Evolutionary conservation across 1,140 invertebrate species (phyloP).

Genomic region (Paralvinella palmiformis): DNA sequence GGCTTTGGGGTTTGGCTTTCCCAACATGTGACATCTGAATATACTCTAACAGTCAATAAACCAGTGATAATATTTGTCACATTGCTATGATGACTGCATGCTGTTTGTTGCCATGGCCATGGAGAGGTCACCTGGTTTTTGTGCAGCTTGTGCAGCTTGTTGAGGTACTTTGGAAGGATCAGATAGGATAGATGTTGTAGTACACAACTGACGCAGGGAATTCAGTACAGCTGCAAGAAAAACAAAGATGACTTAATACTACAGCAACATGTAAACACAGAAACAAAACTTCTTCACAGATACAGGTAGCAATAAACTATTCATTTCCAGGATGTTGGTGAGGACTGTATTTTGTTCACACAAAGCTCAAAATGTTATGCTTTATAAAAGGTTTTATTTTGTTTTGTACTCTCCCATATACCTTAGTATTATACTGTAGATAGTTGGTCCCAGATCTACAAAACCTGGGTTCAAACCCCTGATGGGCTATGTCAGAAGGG

Average conservation of each 20-base stretch:
- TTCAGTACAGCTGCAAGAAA: conserved; percentile 76
- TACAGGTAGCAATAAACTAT: background rate
- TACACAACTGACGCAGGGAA: conserved; percentile 82
- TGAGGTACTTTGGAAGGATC: conserved; percentile 80
- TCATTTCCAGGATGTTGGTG: background rate
- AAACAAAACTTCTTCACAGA: background rate
- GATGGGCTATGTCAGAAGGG: no score
- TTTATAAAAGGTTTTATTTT: background rate
- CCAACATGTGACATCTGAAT: no score
- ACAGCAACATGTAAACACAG: background rate
- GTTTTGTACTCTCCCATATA: background rate
- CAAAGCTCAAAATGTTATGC: background rate
- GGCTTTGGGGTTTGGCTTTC: no score
- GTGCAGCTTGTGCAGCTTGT: conserved; percentile 42
- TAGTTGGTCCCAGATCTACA: background rate
- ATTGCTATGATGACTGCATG: no score
- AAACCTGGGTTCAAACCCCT: no score
- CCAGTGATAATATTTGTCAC: no score
- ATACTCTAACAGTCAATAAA: no score
- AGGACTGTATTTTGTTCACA: background rate
- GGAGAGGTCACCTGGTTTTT: no score
- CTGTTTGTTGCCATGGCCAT: no score
- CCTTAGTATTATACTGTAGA: background rate
- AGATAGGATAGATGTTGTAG: conserved; percentile 85
- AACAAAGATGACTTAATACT: background rate